Evolutionary conservation across 1,140 invertebrate genomes (phyloP).

Genomic region (Aphelenchoides besseyi): DNA sequence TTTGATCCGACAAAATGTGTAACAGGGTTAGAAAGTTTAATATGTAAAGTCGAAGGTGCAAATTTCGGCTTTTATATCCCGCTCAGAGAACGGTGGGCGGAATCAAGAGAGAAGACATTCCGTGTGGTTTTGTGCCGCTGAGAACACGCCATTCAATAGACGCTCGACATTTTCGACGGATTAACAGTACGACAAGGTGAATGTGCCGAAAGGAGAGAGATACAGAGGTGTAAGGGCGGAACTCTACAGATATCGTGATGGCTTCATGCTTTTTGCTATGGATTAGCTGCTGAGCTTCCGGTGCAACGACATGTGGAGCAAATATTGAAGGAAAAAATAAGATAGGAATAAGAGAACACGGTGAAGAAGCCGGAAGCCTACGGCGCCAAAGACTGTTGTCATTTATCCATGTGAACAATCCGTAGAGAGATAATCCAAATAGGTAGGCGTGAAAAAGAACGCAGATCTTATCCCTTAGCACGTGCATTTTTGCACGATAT

Average conservation of each 20-base stretch:
- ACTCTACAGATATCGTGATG: not conserved
- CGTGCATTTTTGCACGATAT: not conserved
- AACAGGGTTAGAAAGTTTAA: not conserved
- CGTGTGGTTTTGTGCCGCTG: too few species aligned
- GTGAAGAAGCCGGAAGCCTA: not conserved
- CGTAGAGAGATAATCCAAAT: not conserved
- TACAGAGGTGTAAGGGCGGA: not conserved
- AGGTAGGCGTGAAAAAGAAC: not conserved
- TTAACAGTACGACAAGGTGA: too few species aligned
- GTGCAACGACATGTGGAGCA: too few species aligned
- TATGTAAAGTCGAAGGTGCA: not conserved
- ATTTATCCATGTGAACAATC: not conserved
- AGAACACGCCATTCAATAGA: not conserved
- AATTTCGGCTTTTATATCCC: not conserved
- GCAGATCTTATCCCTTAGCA: not conserved
- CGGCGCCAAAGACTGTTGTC: not conserved
- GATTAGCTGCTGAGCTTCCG: not conserved
- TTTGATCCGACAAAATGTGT: too few species aligned
- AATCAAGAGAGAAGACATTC: too few species aligned
- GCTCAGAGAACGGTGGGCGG: too few species aligned
- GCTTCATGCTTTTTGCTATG: too few species aligned
- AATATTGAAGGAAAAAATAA: too few species aligned
- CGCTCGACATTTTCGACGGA: not conserved
- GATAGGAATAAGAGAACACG: not conserved
- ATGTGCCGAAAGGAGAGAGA: too few species aligned